Evolutionary conservation across 2,797 vertebrate genomes (phyloP).

Genomic region (Xenentodon cancila): DNA sequence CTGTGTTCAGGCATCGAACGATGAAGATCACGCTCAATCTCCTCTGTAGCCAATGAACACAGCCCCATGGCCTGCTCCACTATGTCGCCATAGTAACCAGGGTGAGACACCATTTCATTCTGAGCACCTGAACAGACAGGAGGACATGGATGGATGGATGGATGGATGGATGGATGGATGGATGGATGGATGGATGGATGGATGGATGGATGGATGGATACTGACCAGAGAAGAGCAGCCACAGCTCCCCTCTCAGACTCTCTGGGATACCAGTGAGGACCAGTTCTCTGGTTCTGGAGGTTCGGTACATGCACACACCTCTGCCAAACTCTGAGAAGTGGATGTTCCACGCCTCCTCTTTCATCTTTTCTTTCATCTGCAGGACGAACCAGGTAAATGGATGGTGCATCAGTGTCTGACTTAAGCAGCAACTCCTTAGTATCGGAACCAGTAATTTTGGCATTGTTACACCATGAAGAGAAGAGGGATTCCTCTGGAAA

Average conservation of each 20-base stretch:
- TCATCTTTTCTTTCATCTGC: constrained; percentile 97
- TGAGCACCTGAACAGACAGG: constrained; percentile 85
- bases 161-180: neutral
- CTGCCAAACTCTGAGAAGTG: constrained; percentile 98
- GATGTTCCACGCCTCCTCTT: constrained; percentile 96
- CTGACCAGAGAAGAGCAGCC: constrained; percentile 97
- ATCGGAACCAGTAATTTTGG: no score
- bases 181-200: neutral
- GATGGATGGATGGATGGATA: neutral
- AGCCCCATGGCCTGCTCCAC: constrained; percentile 91
- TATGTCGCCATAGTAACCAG: constrained; percentile 91
- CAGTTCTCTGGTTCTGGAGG: constrained; percentile 90
- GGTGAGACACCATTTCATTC: constrained; percentile 94
- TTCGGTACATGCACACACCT: constrained; percentile 97
- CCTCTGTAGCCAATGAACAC: constrained; percentile 92
- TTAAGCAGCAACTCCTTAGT: no score
- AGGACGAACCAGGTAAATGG: neutral
- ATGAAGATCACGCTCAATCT: constrained; percentile 97
- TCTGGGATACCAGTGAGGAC: constrained; percentile 95
- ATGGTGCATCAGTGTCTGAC: no score
- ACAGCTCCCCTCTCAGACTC: constrained; percentile 91
- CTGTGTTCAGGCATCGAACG: constrained; percentile 98
- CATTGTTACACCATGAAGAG: no score
- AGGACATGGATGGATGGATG: constrained; percentile 51
- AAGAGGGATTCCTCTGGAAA: no score